Conservation (phyloP, 2,113 vertebrate genomes). For the Uropsilus gracilis region DNA sequence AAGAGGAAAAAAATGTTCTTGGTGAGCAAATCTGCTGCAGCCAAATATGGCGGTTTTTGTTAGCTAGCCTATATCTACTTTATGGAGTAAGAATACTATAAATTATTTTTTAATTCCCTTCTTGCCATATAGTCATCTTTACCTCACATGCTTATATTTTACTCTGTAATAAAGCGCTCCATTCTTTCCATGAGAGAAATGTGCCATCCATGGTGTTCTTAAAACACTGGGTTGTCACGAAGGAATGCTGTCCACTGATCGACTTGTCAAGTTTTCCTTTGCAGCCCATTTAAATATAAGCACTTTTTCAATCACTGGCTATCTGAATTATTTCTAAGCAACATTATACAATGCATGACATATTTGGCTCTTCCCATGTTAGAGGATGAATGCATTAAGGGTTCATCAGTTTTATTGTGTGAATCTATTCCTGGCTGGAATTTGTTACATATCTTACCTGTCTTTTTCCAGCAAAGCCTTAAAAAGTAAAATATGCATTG, state of each 20-base stretch:
- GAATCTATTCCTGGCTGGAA: not conserved
- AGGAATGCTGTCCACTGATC: constrained; percentile 33
- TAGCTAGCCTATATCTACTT: not conserved
- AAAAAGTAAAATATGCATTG: constrained; percentile 64
- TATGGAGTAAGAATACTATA: not conserved
- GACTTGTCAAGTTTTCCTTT: constrained; percentile 63
- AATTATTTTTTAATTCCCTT: not conserved
- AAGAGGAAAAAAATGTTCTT: constrained; percentile 71
- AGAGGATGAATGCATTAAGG: constrained; percentile 18
- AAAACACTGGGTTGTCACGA: constrained; percentile 60
- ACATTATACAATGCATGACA: not conserved
- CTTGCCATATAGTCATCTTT: not conserved
- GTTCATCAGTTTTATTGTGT: not conserved
- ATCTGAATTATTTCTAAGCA: constrained; percentile 46
- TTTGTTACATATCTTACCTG: constrained; percentile 40
- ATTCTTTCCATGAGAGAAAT: constrained; percentile 42
- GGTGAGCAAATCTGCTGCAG: not conserved
- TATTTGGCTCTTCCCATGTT: constrained; percentile 7
- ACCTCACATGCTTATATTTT: constrained; percentile 20
- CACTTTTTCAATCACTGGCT: not conserved
- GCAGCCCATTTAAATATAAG: constrained; percentile 32
- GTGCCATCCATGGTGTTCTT: not conserved
- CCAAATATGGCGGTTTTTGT: not conserved
- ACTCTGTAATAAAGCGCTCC: constrained; percentile 57
- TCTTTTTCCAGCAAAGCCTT: constrained; percentile 68